Evolutionary conservation across 2,113 vertebrate species (phyloP).

Genomic region (Mohoua ochrocephala): DNA sequence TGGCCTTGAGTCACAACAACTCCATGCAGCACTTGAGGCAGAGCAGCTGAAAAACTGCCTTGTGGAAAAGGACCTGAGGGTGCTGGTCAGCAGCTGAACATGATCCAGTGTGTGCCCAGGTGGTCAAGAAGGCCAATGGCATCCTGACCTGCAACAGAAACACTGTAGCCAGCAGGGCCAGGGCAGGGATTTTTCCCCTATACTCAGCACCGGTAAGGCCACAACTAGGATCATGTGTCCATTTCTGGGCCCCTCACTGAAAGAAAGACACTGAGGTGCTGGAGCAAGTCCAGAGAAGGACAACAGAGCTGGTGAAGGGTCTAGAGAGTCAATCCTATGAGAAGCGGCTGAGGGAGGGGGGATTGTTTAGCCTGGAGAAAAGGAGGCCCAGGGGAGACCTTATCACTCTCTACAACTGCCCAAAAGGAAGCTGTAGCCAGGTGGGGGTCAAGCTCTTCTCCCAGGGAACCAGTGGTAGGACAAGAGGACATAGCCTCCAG

Average conservation of each 20-base stretch:
- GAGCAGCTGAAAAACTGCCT: not conserved
- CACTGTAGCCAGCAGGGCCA: not conserved
- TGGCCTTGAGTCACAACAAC: not conserved
- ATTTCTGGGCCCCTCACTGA: too few species aligned
- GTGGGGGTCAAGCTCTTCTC: not conserved
- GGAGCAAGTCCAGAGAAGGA: not conserved
- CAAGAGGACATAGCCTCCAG: not conserved
- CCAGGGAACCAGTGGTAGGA: not conserved
- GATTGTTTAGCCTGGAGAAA: not conserved
- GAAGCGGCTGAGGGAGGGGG: not conserved
- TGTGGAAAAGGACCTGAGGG: not conserved
- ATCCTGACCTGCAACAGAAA: not conserved
- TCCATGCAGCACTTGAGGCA: not conserved
- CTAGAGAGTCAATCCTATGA: not conserved
- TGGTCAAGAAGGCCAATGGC: not conserved
- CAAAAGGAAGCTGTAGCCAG: not conserved
- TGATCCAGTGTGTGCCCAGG: accelerated
- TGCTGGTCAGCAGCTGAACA: not conserved
- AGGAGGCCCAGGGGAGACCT: too few species aligned
- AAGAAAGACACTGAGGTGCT: not conserved
- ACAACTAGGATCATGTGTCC: not conserved
- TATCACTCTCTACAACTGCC: accelerated
- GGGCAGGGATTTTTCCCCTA: not conserved
- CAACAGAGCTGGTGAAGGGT: not conserved
- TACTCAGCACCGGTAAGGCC: too few species aligned